phyloP scores from a whole-genome alignment of 2,113 vertebrate genomes.

The Myxocyprinus asiaticus region DNA sequence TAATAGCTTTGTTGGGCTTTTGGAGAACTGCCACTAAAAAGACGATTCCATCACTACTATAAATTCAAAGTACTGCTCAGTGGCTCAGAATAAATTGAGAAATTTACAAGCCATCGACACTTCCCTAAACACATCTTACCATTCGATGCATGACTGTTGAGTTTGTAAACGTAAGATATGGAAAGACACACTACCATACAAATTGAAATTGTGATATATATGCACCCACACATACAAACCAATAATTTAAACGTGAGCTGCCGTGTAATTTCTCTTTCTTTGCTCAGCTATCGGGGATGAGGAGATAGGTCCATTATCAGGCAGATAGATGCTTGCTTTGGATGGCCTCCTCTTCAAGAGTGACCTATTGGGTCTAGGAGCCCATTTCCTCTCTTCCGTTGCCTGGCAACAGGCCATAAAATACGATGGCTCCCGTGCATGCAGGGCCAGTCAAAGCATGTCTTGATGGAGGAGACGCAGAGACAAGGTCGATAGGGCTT shows the following conservation, averaged over 20 bases:
- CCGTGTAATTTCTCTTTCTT: constrained; percentile 13
- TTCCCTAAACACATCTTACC: background rate
- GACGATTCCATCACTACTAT: constrained; percentile 32
- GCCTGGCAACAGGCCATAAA: constrained; percentile 57
- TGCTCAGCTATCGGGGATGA: constrained; percentile 22
- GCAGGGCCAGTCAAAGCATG: constrained; percentile 33
- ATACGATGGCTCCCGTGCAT: constrained; percentile 18
- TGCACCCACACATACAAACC: background rate
- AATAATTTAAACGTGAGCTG: background rate
- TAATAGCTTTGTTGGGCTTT: constrained; percentile 5
- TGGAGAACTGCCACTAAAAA: constrained; percentile 14
- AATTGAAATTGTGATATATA: background rate
- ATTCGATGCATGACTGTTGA: constrained; percentile 5
- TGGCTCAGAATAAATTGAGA: constrained; percentile 28
- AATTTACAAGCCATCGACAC: constrained; percentile 39
- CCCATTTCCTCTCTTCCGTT: constrained; percentile 51
- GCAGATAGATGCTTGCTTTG: constrained; percentile 50
- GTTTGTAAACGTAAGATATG: background rate
- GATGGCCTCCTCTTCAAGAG: constrained; percentile 54
- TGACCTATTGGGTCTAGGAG: constrained; percentile 48
- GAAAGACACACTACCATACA: too few species aligned
- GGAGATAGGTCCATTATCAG: constrained; percentile 54
- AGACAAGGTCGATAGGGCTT: constrained; percentile 11
- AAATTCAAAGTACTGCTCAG: constrained; percentile 33
- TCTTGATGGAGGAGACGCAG: constrained; percentile 29